Evolutionary conservation across 2,113 vertebrate species (phyloP).

Genomic region (Parus major): DNA sequence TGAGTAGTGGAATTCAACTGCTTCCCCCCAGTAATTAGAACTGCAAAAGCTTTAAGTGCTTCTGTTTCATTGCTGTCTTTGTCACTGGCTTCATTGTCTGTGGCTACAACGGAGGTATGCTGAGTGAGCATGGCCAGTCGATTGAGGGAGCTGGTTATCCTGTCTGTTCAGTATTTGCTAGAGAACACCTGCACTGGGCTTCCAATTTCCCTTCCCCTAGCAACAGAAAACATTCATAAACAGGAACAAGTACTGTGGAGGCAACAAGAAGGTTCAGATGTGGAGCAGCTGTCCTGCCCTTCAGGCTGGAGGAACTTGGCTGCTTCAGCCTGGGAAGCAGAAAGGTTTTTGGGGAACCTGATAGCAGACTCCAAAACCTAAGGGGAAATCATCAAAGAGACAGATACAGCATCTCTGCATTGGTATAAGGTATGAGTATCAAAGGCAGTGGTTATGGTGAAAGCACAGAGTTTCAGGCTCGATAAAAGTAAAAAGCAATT

Average conservation of each 20-base stretch:
- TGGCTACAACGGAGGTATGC: rapidly evolving
- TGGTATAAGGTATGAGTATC: not conserved
- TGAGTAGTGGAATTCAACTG: not conserved
- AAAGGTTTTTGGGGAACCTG: not conserved
- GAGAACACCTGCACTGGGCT: not conserved
- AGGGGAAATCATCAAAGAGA: not conserved
- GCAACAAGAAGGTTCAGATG: not conserved
- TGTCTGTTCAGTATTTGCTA: no score
- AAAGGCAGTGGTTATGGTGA: not conserved
- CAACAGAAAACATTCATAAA: not conserved
- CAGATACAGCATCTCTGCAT: not conserved
- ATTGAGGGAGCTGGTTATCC: not conserved
- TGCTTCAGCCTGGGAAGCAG: not conserved
- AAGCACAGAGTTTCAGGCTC: not conserved
- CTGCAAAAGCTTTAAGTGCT: not conserved
- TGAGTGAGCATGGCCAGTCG: not conserved
- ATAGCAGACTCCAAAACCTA: not conserved
- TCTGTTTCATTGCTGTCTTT: not conserved
- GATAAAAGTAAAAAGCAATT: not conserved
- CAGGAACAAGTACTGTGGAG: rapidly evolving
- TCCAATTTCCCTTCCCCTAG: not conserved
- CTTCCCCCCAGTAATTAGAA: not conserved
- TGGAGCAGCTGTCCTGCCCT: not conserved
- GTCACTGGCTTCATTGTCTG: not conserved
- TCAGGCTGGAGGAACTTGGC: not conserved